These are phyloP conservation scores for Heliconius sara DNA, from an alignment of 2,888 invertebrate genomes.

Conservation along the genomic window DNA sequence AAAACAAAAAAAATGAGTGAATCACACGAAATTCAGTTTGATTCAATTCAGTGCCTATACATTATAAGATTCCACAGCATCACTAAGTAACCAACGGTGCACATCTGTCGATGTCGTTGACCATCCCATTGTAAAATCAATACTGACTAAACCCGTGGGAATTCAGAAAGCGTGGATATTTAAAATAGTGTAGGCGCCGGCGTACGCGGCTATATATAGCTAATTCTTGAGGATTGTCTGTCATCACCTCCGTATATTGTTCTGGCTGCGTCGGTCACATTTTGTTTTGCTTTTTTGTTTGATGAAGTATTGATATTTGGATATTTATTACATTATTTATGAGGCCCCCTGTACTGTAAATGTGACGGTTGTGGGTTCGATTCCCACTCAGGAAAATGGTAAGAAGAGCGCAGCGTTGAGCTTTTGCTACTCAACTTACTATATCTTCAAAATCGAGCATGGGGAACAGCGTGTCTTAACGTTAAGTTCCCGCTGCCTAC, in stretches of 20 bases:
- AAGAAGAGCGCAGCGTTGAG: background rate
- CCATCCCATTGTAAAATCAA: conserved; percentile 34
- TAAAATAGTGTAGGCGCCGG: conserved; percentile 59
- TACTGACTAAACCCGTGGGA: conserved; percentile 47
- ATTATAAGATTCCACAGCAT: background rate
- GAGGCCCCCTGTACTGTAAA: background rate
- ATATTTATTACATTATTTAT: too few species aligned
- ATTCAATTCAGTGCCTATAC: background rate
- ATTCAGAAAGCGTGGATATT: conserved; percentile 53
- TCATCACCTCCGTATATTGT: conserved; percentile 69
- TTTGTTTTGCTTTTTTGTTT: conserved; percentile 5
- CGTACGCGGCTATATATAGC: conserved; percentile 65
- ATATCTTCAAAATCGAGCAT: too few species aligned
- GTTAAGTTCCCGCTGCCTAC: too few species aligned
- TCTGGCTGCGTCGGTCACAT: conserved; percentile 40
- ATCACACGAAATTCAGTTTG: background rate
- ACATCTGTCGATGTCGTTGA: conserved; percentile 40
- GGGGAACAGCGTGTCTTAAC: too few species aligned
- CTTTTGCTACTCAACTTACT: too few species aligned
- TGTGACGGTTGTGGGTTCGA: background rate
- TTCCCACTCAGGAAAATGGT: background rate
- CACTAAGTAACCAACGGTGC: background rate
- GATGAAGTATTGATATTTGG: background rate
- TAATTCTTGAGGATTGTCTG: conserved; percentile 63
- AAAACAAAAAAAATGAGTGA: background rate